A percentile compares a stretch with the other conserved stretches of the same genome.
These are phyloP conservation scores for Volucella inanis DNA, from an alignment of 2,888 invertebrate genomes.

Conservation along the genomic window DNA sequence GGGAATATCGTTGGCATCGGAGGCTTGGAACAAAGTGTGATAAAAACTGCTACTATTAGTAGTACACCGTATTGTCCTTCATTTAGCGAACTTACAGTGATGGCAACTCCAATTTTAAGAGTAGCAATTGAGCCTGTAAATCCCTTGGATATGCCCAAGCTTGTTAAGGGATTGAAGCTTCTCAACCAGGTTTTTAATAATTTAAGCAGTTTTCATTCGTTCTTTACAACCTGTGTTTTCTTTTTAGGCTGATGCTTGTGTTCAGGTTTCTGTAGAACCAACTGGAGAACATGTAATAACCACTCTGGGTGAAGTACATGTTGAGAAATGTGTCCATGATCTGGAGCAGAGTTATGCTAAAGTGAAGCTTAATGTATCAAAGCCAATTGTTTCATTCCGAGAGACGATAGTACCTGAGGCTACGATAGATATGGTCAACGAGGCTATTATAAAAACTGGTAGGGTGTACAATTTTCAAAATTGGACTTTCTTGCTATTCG, in stretches of 20 bases:
- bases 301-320: slow-evolving; percentile 98
- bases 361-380: slow-evolving; percentile 94
- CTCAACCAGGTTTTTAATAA: slow-evolving; percentile 89
- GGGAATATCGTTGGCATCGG: slow-evolving; percentile 96
- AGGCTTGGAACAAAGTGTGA: slow-evolving; percentile 91
- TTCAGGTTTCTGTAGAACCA: slow-evolving; percentile 94
- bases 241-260: slow-evolving; percentile 90
- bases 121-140: slow-evolving; percentile 96
- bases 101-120: slow-evolving; percentile 93
- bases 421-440: slow-evolving; percentile 92
- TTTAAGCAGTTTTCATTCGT: neutral
- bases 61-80: slow-evolving; percentile 92
- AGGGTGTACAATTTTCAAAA: neutral
- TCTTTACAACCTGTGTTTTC: neutral
- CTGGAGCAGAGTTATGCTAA: slow-evolving; percentile 91
- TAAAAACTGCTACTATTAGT: slow-evolving; percentile 95
- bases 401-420: slow-evolving; percentile 95
- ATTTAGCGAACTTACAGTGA: slow-evolving; percentile 91
- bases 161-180: slow-evolving; percentile 90
- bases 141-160: slow-evolving; percentile 89
- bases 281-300: slow-evolving; percentile 97
- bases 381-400: slow-evolving; percentile 97
- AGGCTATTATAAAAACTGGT: slow-evolving; percentile 88
- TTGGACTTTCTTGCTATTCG: slow-evolving; percentile 20
- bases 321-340: slow-evolving; percentile 97